phyloP scores from a whole-genome alignment of 2,797 vertebrate genomes.

The Paramormyrops hopkinsi region DNA sequence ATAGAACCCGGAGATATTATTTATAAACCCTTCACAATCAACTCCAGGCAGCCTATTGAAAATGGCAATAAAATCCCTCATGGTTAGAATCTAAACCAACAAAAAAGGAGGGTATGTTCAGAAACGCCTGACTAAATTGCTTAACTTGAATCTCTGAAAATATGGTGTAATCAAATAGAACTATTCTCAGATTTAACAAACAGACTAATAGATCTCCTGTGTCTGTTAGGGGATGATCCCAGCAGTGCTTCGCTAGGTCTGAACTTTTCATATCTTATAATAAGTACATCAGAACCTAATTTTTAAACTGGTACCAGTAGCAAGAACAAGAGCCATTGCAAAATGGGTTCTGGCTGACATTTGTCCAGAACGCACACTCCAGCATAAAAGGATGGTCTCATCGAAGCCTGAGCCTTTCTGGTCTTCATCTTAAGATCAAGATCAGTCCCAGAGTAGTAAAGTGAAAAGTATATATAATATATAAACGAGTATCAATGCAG shows the following conservation, averaged over 20 bases:
- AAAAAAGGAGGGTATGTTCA: background rate
- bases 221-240: background rate
- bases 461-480: background rate
- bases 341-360: background rate
- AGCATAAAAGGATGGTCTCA: background rate
- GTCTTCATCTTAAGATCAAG: background rate
- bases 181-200: background rate
- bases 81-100: background rate
- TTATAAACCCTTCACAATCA: conserved; percentile 7
- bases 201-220: background rate
- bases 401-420: background rate
- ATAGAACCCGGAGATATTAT: background rate
- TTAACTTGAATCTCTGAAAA: background rate
- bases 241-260: background rate
- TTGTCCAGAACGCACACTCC: background rate
- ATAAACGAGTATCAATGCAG: background rate
- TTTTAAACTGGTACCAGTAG: background rate
- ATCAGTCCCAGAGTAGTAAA: background rate
- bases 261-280: background rate
- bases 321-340: background rate
- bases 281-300: background rate
- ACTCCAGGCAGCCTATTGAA: background rate
- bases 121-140: background rate
- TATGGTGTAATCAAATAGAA: background rate
- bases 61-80: background rate